A percentile compares a stretch with the other conserved stretches of the same genome.
Conservation (phyloP, 2,113 vertebrate species). For the Labeo rohita region DNA sequence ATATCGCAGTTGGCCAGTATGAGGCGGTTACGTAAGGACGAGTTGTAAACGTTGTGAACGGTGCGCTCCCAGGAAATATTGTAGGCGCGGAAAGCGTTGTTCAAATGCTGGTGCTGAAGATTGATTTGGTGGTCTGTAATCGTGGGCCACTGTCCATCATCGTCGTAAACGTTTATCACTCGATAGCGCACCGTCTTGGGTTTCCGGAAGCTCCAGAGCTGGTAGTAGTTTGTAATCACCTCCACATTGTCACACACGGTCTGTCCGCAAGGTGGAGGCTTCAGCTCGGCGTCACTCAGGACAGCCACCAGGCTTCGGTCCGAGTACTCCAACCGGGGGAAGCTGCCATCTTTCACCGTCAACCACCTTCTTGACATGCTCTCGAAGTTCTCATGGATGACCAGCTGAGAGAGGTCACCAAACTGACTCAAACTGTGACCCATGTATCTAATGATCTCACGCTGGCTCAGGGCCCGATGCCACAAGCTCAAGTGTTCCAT, state of each 20-base stretch:
- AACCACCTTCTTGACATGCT: conserved; percentile 88
- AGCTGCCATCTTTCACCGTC: conserved; percentile 88
- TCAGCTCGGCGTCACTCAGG: conserved; percentile 83
- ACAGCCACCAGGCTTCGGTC: conserved; percentile 55
- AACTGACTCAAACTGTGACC: conserved; percentile 70
- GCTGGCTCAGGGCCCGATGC: conserved; percentile 87
- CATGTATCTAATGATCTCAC: conserved; percentile 88
- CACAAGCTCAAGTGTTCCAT: conserved; percentile 90
- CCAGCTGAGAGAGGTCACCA: conserved; percentile 84
- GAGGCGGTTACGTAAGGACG: conserved; percentile 87
- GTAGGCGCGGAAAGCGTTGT: conserved; percentile 87
- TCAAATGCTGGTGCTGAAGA: conserved; percentile 92
- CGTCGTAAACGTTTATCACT: conserved; percentile 89
- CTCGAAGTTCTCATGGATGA: conserved; percentile 92
- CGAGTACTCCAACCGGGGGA: conserved; percentile 77
- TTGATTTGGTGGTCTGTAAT: conserved; percentile 92
- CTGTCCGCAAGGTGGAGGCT: conserved; percentile 92
- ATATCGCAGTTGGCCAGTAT: conserved; percentile 97
- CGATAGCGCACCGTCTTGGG: conserved; percentile 91
- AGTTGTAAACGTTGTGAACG: conserved; percentile 88
- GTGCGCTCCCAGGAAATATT: conserved; percentile 97
- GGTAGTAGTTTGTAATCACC: conserved; percentile 91
- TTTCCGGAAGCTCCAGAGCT: conserved; percentile 84
- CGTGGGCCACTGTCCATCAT: conserved; percentile 81
- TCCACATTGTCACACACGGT: conserved; percentile 91